Conservation (phyloP, 2,888 invertebrate species). For the Chorisops tibialis region DNA sequence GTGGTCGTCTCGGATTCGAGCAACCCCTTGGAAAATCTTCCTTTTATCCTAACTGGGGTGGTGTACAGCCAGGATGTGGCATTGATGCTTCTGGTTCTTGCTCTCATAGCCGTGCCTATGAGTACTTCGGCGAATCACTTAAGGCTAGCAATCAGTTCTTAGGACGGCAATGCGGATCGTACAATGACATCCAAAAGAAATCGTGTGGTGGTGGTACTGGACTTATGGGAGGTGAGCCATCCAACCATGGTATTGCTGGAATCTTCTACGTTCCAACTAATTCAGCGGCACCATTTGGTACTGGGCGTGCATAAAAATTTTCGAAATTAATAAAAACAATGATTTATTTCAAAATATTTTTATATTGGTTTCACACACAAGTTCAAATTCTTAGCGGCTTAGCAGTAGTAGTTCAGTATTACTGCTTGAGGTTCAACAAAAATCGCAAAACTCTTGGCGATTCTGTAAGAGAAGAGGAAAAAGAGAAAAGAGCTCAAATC, state of each 20-base stretch:
- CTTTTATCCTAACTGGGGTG: slow-evolving; percentile 56
- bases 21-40: slow-evolving; percentile 50
- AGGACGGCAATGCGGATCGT: slow-evolving; percentile 38
- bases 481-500: no score
- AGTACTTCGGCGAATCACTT: slow-evolving; percentile 53
- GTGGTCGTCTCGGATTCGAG: slow-evolving; percentile 42
- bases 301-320: no score
- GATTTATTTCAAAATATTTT: no score
- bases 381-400: no score
- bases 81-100: slow-evolving; percentile 47
- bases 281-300: neutral
- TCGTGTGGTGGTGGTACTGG: neutral
- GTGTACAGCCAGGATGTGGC: slow-evolving; percentile 55
- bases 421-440: no score
- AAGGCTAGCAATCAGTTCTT: slow-evolving; percentile 40
- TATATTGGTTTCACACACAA: no score
- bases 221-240: slow-evolving; percentile 9
- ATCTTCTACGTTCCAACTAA: slow-evolving; percentile 13
- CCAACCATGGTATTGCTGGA: neutral
- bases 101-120: slow-evolving; percentile 51
- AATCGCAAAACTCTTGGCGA: no score
- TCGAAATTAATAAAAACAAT: neutral
- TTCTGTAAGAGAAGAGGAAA: no score
- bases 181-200: slow-evolving; percentile 39
- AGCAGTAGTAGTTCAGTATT: no score